A percentile compares a stretch with the other conserved stretches of the same genome.
Conservation (phyloP, 2,113 vertebrate genomes). For the Apodemus sylvaticus region DNA sequence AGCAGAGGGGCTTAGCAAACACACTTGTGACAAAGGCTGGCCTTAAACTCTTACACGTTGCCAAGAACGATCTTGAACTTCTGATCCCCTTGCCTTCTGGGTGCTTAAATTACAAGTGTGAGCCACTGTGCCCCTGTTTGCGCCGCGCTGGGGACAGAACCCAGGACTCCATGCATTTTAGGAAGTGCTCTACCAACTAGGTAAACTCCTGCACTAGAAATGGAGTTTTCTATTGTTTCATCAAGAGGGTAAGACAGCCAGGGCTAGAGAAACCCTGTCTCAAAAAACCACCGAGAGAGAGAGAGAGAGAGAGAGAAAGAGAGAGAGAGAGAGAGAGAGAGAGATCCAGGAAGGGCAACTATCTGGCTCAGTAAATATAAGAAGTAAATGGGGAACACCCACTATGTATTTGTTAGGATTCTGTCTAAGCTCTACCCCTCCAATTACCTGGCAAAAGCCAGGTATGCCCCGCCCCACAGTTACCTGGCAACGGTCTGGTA, state of each 20-base stretch:
- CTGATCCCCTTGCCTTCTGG: background rate
- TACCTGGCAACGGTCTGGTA: no score
- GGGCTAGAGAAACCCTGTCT: no score
- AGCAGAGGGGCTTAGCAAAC: background rate
- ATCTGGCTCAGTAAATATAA: background rate
- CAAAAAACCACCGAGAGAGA: no score
- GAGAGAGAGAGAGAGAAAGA: no score
- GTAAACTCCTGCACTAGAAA: no score
- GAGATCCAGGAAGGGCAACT: background rate
- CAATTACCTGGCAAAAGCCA: no score
- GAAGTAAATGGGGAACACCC: background rate
- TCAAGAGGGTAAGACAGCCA: no score
- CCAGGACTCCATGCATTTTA: background rate
- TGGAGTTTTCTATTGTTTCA: background rate
- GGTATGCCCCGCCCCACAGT: no score
- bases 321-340: no score
- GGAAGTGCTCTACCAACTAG: background rate
- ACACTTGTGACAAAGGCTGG: background rate
- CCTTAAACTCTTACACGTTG: background rate
- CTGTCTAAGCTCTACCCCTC: no score
- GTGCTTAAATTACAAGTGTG: background rate
- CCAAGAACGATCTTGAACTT: background rate
- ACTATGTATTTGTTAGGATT: no score
- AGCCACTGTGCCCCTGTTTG: background rate
- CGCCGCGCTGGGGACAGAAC: background rate